Base-by-base conservation (phyloP, 2,888 invertebrate species). In the Parnassius smintheus region DNA sequence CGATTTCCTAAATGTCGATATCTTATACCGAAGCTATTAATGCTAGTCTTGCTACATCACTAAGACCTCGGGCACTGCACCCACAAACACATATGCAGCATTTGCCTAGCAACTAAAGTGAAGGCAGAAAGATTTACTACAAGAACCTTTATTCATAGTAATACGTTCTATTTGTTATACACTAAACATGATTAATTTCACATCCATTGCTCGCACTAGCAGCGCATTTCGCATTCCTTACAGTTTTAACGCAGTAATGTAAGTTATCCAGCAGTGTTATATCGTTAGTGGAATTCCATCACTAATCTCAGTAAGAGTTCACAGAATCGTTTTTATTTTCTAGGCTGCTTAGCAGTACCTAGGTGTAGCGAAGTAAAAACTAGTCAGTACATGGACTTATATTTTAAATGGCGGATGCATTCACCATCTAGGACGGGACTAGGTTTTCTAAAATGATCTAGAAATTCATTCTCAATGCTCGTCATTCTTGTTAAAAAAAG, bases 21-120 rank as follows among this genome's bases (percentile, higher is more conserved):
- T 55, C 56, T 49, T 62, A 62, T 46, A 73, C 69, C 69, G 69
- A 68, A 62, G 74, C 65, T 65, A 69, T 70, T 68, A 56, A 45
- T 25, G 62, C 56, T 10, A 44, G 1, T 18, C 18, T 10, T 10
- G 57, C 65, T 62, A 61, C 86, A 72, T 64, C 83, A 72, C 83
- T 84, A 80, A 50, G 64, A 68, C 74, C 66, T 71, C 78, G 87
- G 83, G 73, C 87, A 86, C 77, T 87, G 85, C 86, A 86, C 87
- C 80, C 87, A 83, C 88, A 2, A 83, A 85, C 83, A 88, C 88
- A 80, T 2, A 42, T 76, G 67, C 68, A 74, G 41, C 61, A 12
- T 72, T 77, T 76, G 83, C 85, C 74, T 90, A 85, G 89, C 88
- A 89, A 90, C 90, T 68, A 75, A 85, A 86, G 85, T 86, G 86